A percentile compares a stretch with the other conserved stretches of the same genome.
These are phyloP conservation scores for Xenops minutus DNA, from an alignment of 2,797 vertebrate genomes.

Conservation along the genomic window DNA sequence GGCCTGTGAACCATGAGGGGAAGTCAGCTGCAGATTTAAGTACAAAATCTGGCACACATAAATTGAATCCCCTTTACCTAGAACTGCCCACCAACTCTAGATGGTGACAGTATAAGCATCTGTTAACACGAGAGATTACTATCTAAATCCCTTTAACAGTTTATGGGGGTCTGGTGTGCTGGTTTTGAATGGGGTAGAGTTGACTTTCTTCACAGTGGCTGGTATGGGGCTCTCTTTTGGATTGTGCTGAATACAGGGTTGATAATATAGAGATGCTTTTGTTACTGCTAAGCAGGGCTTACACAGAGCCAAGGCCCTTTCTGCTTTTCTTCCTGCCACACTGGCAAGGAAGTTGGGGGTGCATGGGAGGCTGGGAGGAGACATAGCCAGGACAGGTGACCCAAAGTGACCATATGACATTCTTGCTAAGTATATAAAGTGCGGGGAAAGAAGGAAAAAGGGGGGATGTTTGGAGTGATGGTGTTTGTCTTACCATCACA, in stretches of 20 bases:
- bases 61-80: neutral
- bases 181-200: neutral
- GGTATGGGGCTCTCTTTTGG: neutral
- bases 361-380: neutral
- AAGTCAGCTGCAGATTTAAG: neutral
- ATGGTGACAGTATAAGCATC: neutral
- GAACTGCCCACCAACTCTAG: neutral
- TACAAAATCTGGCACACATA: neutral
- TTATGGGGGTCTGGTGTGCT: neutral
- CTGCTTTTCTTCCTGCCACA: neutral
- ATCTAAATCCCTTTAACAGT: neutral
- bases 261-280: neutral
- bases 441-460: neutral
- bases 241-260: neutral
- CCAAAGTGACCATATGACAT: neutral
- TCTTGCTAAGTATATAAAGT: neutral
- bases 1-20: accelerated
- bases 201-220: neutral
- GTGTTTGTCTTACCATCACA: neutral
- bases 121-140: neutral
- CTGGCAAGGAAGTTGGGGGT: neutral
- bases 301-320: neutral
- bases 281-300: neutral
- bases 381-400: neutral
- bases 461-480: neutral